Conservation (phyloP, 2,797 vertebrate species). For the Tauraco hartlaubi region DNA sequence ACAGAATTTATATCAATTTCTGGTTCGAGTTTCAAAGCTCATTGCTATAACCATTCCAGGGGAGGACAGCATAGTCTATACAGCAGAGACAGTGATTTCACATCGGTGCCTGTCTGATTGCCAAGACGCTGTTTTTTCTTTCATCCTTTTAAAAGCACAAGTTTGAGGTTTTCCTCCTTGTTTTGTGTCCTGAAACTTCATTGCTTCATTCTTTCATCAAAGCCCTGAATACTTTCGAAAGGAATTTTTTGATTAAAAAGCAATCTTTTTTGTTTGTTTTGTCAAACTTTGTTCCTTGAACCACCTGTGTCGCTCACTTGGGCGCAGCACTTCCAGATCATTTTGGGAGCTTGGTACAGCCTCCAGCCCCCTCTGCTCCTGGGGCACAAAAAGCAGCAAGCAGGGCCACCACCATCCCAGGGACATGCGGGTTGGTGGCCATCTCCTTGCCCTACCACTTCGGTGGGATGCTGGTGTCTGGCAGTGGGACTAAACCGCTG, state of each 20-base stretch:
- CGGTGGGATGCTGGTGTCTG: background rate
- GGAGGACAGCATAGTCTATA: background rate
- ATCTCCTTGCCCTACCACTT: background rate
- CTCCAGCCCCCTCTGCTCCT: fast-evolving
- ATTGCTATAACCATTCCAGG: background rate
- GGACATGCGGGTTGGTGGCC: fast-evolving
- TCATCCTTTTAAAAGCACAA: background rate
- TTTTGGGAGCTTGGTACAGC: background rate
- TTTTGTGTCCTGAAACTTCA: background rate
- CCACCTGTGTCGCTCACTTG: background rate
- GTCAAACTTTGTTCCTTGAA: background rate
- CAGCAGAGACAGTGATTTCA: background rate
- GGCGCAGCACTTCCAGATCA: background rate
- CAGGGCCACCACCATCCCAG: background rate
- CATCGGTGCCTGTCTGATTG: background rate
- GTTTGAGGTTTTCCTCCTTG: background rate
- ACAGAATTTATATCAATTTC: background rate
- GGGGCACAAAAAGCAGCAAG: background rate
- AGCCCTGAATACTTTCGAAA: conserved; percentile 2
- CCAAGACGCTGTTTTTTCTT: background rate
- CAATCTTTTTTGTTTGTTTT: background rate
- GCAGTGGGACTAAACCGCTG: background rate
- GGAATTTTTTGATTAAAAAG: conserved; percentile 39
- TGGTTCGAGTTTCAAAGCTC: background rate
- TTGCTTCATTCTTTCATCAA: background rate